Evolutionary conservation across 1,140 invertebrate genomes (phyloP), one percentile per base, ranked within the genome.

Genomic region (Sinonovacula constricta): DNA sequence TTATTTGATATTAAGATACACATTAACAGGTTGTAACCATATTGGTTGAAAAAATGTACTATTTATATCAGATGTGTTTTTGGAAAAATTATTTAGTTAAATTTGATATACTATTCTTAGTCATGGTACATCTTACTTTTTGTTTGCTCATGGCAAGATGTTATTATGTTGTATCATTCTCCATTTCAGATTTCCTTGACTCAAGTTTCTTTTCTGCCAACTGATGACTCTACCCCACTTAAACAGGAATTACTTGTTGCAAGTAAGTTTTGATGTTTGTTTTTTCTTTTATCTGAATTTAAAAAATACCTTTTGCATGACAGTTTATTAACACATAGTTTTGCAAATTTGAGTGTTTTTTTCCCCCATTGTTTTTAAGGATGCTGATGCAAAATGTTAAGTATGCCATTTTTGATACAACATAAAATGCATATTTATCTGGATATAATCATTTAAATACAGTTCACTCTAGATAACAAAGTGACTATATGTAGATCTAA

Each of bases 221-320:
- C 95, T 74, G 94, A 95, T 81, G 95, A 95, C 85, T 92, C 92
- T 33, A 92, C 93, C 66, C 95, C 95, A 39, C 94, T 95, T 62
- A 95, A 96, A 91, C 95, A 97, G 88, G 97, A 98, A 92, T 91
- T 98, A 34, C 91, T 98, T 34, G 92, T 99, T 78, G 96, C 97
- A 5, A 92, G 97, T 94, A 92, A 91, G 94, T 88, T 63, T 26
- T n/a, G 45, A n/a, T n/a, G n/a, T n/a, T n/a, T 53, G 7, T 26
- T 18, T 45, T 18, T 45, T 45, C 39, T 10, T 18, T 45, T 49
- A 4, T 51, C 18, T 49, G 22, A n/a, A n/a, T 1, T 18, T 45
- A 36, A 24, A 28, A 3, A 62, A 39, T 5, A 0, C 28, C 22
- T 54, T n/a, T n/a, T n/a, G n/a, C n/a, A n/a, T n/a, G n/a, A n/a